These are phyloP conservation scores for Pangasius macronema DNA, from an alignment of 2,797 vertebrate species.

Conservation along the genomic window DNA sequence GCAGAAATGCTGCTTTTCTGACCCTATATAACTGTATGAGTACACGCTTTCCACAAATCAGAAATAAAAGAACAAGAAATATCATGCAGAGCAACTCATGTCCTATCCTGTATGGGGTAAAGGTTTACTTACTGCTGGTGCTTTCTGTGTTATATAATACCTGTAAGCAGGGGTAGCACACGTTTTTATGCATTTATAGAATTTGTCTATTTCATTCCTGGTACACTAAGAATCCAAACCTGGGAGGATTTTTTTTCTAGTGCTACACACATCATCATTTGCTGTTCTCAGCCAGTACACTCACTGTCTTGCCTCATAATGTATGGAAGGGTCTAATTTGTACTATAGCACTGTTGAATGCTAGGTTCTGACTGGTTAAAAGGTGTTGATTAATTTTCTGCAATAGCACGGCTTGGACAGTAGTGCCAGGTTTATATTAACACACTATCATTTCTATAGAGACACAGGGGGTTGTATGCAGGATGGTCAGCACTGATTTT, in stretches of 20 bases:
- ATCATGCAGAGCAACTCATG: background rate
- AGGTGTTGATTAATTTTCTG: background rate
- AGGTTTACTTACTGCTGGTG: background rate
- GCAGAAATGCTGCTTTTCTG: background rate
- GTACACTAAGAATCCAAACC: background rate
- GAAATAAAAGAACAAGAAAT: background rate
- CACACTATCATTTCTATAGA: no score
- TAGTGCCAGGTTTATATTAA: background rate
- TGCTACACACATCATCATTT: background rate
- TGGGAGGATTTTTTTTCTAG: background rate
- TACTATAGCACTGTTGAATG: background rate
- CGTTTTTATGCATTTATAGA: background rate
- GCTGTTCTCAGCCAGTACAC: background rate
- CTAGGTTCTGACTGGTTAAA: background rate
- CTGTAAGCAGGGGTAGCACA: no score
- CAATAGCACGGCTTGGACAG: background rate
- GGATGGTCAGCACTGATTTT: background rate
- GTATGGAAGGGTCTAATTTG: background rate
- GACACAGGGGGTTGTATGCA: background rate
- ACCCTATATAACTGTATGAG: background rate
- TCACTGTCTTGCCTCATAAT: background rate
- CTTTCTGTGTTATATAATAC: background rate
- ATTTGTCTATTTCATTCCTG: background rate
- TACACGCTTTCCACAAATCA: background rate
- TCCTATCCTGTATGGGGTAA: background rate